Percentiles rank a stretch among this genome's conserved stretches.
Conservation (phyloP, 2,888 invertebrate genomes). For the Tanypteryx hageni region DNA sequence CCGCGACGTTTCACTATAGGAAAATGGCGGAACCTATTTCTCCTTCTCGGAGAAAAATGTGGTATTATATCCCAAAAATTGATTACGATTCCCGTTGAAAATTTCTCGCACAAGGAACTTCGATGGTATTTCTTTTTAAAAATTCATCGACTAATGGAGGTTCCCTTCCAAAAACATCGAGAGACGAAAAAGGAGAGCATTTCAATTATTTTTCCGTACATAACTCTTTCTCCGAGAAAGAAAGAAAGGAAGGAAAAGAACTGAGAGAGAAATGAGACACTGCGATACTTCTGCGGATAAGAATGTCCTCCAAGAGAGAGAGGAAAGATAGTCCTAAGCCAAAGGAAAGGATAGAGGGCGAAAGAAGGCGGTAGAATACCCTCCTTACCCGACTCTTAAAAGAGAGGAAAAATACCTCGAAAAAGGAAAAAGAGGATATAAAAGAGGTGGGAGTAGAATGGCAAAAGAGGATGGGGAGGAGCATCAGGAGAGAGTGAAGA, state of each 20-base stretch:
- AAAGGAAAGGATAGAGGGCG: not conserved
- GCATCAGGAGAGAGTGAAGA: not conserved
- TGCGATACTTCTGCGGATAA: not conserved
- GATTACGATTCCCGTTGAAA: not conserved
- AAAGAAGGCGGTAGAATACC: too few relatives aligned
- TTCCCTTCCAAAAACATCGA: not conserved
- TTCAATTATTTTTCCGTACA: conserved; percentile 1
- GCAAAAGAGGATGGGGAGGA: not conserved
- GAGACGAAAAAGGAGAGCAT: not conserved
- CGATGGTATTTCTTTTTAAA: not conserved
- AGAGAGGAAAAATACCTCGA: not conserved
- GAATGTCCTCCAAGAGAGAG: not conserved
- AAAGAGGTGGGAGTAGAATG: not conserved
- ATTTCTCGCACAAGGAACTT: not conserved
- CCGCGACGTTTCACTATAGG: too few relatives aligned
- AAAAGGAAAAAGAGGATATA: not conserved
- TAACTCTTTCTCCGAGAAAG: not conserved
- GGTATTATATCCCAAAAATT: not conserved
- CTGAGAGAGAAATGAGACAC: not conserved
- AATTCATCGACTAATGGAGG: conserved; percentile 9
- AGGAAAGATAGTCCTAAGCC: not conserved
- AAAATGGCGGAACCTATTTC: not conserved
- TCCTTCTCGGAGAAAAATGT: not conserved
- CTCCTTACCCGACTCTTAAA: not conserved
- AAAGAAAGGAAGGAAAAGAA: not conserved